Conservation (phyloP, 2,888 invertebrate genomes). For the Acronicta aceris region DNA sequence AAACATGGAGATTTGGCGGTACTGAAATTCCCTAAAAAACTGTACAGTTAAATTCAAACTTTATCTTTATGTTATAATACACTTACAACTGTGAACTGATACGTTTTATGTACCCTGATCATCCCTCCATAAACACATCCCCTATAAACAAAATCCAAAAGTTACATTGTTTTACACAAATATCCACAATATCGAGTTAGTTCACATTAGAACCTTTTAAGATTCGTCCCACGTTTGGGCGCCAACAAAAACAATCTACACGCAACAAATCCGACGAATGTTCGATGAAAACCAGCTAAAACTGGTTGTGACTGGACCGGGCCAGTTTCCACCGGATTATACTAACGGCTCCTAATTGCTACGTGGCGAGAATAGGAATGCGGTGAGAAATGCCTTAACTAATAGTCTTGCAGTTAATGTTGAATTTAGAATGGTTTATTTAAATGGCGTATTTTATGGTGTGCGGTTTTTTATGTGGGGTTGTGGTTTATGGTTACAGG, state of each 20-base stretch:
- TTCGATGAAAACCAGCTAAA: slow-evolving; percentile 63
- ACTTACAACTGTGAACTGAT: slow-evolving; percentile 8
- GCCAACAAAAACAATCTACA: slow-evolving; percentile 75
- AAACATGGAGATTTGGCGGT: too few relatives aligned
- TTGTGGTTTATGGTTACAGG: slow-evolving; percentile 22
- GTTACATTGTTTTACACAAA: slow-evolving; percentile 56
- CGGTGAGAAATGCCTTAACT: slow-evolving; percentile 58
- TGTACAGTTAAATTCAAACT: too few relatives aligned
- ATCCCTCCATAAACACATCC: slow-evolving; percentile 36
- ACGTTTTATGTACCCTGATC: slow-evolving; percentile 44
- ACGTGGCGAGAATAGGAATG: slow-evolving; percentile 77
- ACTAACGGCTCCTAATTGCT: slow-evolving; percentile 81
- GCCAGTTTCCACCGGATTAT: slow-evolving; percentile 67
- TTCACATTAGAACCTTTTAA: slow-evolving; percentile 60
- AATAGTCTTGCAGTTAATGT: slow-evolving; percentile 60
- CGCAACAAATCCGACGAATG: slow-evolving; percentile 79
- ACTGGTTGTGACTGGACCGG: slow-evolving; percentile 56
- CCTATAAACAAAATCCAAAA: slow-evolving; percentile 47
- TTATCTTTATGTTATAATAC: background rate
- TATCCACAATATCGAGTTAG: slow-evolving; percentile 54
- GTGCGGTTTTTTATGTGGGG: slow-evolving; percentile 28
- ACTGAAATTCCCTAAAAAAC: too few relatives aligned
- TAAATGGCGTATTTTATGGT: slow-evolving; percentile 47
- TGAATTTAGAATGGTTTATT: slow-evolving; percentile 58
- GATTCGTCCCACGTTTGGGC: slow-evolving; percentile 68